A percentile compares a stretch with the other conserved stretches of the same genome.
phyloP scores from a whole-genome alignment of 2,797 vertebrate genomes.

The Pangasius larnaudii region DNA sequence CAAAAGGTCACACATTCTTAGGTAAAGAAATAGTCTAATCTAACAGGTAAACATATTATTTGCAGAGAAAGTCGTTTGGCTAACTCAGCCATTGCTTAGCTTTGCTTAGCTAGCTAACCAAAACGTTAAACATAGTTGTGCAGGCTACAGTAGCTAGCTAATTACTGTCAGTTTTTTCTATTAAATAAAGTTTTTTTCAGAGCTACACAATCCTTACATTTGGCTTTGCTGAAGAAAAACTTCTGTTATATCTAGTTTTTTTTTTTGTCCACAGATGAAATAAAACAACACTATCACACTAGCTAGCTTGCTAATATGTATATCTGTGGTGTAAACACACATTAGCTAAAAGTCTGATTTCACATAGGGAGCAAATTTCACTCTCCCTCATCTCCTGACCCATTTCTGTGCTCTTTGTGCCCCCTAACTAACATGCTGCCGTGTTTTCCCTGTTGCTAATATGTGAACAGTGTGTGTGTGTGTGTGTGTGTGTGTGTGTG shows the following conservation, averaged over 20 bases:
- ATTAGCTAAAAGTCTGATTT: not conserved
- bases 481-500: conserved; percentile 47
- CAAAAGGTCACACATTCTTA: not conserved
- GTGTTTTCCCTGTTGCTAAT: conserved; percentile 24
- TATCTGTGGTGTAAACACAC: not conserved
- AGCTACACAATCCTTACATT: not conserved
- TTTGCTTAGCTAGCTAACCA: not conserved
- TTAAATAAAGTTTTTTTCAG: not conserved
- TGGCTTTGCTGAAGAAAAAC: not conserved
- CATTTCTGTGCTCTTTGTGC: conserved; percentile 65
- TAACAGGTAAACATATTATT: not conserved
- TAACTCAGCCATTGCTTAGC: not conserved
- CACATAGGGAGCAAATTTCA: not conserved
- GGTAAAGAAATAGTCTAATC: not conserved
- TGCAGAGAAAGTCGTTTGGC: not conserved
- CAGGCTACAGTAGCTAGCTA: too few relatives aligned
- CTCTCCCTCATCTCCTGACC: conserved; percentile 69
- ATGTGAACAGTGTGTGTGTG: conserved; percentile 41
- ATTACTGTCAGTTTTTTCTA: not conserved
- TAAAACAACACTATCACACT: not conserved
- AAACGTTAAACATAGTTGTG: not conserved
- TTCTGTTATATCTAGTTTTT: not conserved
- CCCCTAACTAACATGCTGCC: conserved; percentile 29
- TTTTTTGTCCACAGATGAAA: not conserved
- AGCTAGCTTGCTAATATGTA: not conserved